phyloP scores from a whole-genome alignment of 1,140 invertebrate genomes.

The Cotesia glomerata region DNA sequence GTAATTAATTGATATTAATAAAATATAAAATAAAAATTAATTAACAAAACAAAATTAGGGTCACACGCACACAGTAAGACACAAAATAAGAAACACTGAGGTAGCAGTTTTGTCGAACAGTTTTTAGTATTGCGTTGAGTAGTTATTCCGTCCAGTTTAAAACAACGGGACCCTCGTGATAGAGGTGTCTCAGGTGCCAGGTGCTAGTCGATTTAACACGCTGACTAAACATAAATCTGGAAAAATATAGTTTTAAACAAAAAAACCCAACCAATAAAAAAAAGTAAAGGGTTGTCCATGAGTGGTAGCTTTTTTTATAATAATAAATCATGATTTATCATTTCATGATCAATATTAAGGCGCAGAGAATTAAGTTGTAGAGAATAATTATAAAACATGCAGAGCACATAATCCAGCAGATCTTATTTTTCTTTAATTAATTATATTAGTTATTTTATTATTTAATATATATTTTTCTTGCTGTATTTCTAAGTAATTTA shows the following conservation, averaged over 20 bases:
- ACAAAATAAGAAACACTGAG: neutral
- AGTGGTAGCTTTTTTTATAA: constrained; percentile 15
- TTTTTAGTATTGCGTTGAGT: constrained; percentile 46
- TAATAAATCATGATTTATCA: constrained; percentile 21
- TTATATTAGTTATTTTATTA: constrained; percentile 29
- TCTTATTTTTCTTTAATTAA: constrained; percentile 18
- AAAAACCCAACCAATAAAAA: constrained; percentile 57
- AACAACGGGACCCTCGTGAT: constrained; percentile 24
- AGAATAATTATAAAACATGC: constrained; percentile 53
- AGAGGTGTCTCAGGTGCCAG: constrained; percentile 29
- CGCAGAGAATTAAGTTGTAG: constrained; percentile 50
- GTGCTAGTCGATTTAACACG: constrained; percentile 42
- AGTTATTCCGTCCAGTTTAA: constrained; percentile 35
- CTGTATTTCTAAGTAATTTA: constrained; percentile 31
- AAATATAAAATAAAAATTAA: constrained; percentile 40
- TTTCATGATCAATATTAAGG: constrained; percentile 34
- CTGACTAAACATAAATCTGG: constrained; percentile 63
- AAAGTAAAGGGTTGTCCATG: constrained; percentile 34
- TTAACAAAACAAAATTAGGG: constrained; percentile 39
- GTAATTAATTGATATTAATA: neutral
- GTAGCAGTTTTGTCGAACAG: constrained; percentile 53
- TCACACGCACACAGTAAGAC: constrained; percentile 37
- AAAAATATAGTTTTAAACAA: constrained; percentile 55
- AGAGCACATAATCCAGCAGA: constrained; percentile 49
- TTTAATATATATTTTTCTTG: too few relatives aligned